Percentiles rank a stretch among this genome's conserved stretches.
These are phyloP conservation scores for Lasioglossum figueresi DNA, from an alignment of 2,888 invertebrate species.

Conservation along the genomic window DNA sequence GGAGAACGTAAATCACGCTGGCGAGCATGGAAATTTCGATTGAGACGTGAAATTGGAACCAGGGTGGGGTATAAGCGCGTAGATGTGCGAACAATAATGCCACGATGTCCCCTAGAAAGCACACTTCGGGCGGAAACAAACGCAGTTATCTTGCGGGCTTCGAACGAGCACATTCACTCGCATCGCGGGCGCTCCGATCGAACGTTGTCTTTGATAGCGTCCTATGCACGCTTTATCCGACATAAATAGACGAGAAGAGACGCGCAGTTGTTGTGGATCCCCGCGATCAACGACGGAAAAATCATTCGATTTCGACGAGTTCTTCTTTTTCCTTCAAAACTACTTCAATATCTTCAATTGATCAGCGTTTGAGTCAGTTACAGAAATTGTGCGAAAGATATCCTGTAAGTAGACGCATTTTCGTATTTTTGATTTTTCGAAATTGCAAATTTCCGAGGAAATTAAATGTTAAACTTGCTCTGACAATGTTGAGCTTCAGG, in stretches of 20 bases:
- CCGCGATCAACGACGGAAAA: too few relatives aligned
- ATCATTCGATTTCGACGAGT: background rate
- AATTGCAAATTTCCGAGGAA: background rate
- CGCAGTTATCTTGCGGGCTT: constrained; percentile 15
- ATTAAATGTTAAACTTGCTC: background rate
- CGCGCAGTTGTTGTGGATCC: background rate
- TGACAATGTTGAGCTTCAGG: too few relatives aligned
- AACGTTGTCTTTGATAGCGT: background rate
- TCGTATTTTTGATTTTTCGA: background rate
- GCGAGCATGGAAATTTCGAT: background rate
- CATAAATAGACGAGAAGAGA: constrained; percentile 13
- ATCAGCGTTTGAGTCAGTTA: background rate
- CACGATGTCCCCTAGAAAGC: background rate
- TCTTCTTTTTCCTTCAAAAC: background rate
- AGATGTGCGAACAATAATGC: constrained; percentile 23
- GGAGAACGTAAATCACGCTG: background rate
- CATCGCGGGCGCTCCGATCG: constrained; percentile 6
- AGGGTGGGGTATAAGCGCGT: background rate
- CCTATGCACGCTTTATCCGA: background rate
- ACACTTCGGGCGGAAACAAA: constrained; percentile 17
- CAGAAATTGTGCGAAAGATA: background rate
- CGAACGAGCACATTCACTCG: background rate
- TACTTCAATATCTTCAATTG: background rate
- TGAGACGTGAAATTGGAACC: background rate
- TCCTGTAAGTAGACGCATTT: background rate